Base-by-base conservation (phyloP, 2,888 invertebrate species). In the Drosophila seclusa region DNA sequence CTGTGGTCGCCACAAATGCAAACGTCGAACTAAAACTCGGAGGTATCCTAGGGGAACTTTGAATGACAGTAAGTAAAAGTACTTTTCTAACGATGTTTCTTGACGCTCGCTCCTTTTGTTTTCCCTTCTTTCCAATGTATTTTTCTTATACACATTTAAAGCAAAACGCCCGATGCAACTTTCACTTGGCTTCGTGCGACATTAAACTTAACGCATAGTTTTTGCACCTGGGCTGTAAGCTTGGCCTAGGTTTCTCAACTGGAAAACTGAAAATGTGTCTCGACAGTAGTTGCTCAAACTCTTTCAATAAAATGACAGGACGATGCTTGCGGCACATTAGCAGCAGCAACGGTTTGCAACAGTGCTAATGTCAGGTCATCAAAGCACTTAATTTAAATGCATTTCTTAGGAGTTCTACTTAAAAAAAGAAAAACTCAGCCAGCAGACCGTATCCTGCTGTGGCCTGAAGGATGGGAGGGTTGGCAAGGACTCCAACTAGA, bases 51-150 rank as follows among this genome's bases (percentile, higher is more conserved):
- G 11, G 86, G 83, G 86, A 78, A 29, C 55, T 61, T 58, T 66
- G 69, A 76, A 76, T 79, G 81, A 65, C 71, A 74, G 62, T 68
- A 74, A 88, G 90, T 86, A 76, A 89, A 87, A 90, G 75, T 86
- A 88, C 79, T 87, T 89, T 80, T 80, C 62, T 76, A 79, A 78
- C 88, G 77, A 68, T 77, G 60, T 70, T 59, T 76, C 63, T 53
- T 42, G 49, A 42, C 34, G 57, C 32, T n/a, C 8, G 31, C 54
- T 55, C 45, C 29, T 60, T 29, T 59, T 11, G 31, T 10, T 38
- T 34, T 31, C 36, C 24, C 16, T 16, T 18, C 32, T 24, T 54
- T 38, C 29, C 1, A 38, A n/a, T 49, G 18, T 49, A 21, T 31
- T 36, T 52, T 45, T 21, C 34, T n/a, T 16, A 16, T 2, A 7